Conservation (phyloP, 2,888 invertebrate genomes). For the Polyommatus icarus region DNA sequence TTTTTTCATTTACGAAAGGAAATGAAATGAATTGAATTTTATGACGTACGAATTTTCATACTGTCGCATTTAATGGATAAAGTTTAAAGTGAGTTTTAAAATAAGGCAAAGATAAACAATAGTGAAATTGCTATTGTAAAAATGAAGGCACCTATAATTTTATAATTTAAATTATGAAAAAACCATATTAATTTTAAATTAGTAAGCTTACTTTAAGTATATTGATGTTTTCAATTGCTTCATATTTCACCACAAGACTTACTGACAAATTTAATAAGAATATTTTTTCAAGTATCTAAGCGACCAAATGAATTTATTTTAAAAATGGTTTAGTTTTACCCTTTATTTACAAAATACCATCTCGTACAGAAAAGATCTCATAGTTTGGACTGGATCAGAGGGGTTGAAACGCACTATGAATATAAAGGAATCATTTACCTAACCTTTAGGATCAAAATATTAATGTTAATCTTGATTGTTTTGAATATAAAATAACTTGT, state of each 20-base stretch:
- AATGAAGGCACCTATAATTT: not conserved
- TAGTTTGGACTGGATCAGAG: not conserved
- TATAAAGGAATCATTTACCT: constrained; percentile 1
- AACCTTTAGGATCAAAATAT: not conserved
- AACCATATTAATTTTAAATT: too few relatives aligned
- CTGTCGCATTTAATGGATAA: not conserved
- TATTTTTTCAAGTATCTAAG: not conserved
- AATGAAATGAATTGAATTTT: not conserved
- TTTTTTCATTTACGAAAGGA: constrained; percentile 8
- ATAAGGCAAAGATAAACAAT: not conserved
- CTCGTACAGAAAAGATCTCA: too few relatives aligned
- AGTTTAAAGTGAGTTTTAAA: not conserved
- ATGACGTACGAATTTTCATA: not conserved
- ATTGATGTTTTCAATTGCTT: too few relatives aligned
- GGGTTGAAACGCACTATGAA: not conserved
- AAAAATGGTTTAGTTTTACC: not conserved
- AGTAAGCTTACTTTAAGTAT: too few relatives aligned
- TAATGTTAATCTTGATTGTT: not conserved
- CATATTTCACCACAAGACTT: not conserved
- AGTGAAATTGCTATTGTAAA: not conserved
- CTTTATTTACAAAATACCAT: not conserved
- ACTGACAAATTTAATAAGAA: not conserved
- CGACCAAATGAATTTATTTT: not conserved
- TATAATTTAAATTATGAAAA: not conserved
- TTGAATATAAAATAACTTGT: not conserved